phyloP scores from a whole-genome alignment of 2,113 vertebrate species.

The Lycaon pictus region DNA sequence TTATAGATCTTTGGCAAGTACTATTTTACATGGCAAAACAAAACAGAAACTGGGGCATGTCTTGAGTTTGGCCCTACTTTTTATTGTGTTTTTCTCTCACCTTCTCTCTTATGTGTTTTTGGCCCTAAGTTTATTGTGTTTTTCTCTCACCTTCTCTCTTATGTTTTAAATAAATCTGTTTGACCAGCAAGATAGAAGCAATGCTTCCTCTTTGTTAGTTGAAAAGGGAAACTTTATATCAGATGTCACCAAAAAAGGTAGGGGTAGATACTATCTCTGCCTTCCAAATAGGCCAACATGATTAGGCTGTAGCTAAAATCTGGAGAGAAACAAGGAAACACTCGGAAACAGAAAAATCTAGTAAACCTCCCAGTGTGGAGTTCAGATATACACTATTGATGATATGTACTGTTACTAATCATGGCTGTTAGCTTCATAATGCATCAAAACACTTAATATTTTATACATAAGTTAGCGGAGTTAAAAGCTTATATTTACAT shows the following conservation, averaged over 20 bases:
- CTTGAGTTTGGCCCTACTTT: background rate
- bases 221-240: conserved; percentile 15
- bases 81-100: background rate
- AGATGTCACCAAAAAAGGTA: background rate
- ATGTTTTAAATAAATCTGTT: conserved; percentile 39
- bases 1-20: conserved; percentile 40
- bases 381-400: background rate
- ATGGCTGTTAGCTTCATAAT: background rate
- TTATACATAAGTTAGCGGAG: conserved; percentile 5
- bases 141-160: background rate
- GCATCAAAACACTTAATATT: background rate
- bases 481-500: conserved; percentile 11
- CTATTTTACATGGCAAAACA: background rate
- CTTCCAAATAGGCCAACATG: background rate
- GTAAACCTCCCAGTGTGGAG: background rate
- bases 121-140: background rate
- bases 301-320: background rate
- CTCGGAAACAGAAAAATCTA: background rate
- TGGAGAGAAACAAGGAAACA: background rate
- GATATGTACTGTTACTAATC: background rate
- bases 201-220: background rate
- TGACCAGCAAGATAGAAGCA: background rate
- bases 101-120: background rate
- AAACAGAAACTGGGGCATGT: background rate
- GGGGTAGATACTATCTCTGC: background rate